Conservation (phyloP, 2,888 invertebrate species). For the Chymomyza caudatula region DNA sequence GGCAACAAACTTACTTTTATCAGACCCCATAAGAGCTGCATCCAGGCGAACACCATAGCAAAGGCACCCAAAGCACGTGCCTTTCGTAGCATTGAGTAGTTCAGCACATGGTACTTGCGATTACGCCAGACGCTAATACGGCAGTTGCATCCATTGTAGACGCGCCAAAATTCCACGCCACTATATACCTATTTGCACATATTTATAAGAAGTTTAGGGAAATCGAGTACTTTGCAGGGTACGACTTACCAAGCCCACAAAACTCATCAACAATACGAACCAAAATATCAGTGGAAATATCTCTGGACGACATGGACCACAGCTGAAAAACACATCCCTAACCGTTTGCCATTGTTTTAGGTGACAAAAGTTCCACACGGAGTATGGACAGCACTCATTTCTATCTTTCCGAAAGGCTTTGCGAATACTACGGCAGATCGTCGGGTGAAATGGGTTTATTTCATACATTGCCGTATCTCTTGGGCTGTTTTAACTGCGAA, state of each 20-base stretch:
- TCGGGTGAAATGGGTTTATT: no score
- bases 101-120: slow-evolving; percentile 18
- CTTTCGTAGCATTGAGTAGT: neutral
- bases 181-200: neutral
- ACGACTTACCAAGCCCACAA: slow-evolving; percentile 14
- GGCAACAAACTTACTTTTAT: slow-evolving; percentile 11
- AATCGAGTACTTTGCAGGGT: no score
- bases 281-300: slow-evolving; percentile 36
- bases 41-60: slow-evolving; percentile 24
- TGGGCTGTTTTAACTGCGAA: no score
- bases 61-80: slow-evolving; percentile 23
- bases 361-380: slow-evolving; percentile 26
- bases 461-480: no score
- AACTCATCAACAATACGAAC: slow-evolving; percentile 19
- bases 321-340: neutral
- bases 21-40: slow-evolving; percentile 29
- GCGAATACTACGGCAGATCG: no score
- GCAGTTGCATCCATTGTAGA: neutral
- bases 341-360: neutral
- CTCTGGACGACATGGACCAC: slow-evolving; percentile 11
- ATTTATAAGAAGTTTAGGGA: neutral
- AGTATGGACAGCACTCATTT: neutral
- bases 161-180: slow-evolving; percentile 3
- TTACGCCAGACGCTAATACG: slow-evolving; percentile 21
- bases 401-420: no score